Percentiles rank a stretch among this genome's conserved stretches.
Conservation (phyloP, 2,113 vertebrate genomes). For the Potamarius usumacintae region DNA sequence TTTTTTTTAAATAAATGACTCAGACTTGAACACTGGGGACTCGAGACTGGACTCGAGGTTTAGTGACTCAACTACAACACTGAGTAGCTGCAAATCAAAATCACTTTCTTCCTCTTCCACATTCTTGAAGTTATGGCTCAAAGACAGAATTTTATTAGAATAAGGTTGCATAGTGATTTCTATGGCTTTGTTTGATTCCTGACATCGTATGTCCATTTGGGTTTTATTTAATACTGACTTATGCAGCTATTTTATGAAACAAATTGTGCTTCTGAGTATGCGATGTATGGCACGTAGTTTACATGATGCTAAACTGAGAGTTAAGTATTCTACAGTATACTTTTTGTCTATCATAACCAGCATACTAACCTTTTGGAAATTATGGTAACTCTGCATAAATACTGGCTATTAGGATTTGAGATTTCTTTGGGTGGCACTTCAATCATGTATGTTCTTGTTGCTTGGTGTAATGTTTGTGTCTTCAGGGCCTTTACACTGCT, state of each 20-base stretch:
- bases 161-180: neutral
- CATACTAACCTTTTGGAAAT: neutral
- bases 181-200: neutral
- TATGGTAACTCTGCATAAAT: neutral
- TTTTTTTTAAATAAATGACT: too few species aligned
- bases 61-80: too few species aligned
- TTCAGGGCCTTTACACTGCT: slow-evolving; percentile 45
- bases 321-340: neutral
- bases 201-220: neutral
- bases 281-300: neutral
- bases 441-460: neutral
- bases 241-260: neutral
- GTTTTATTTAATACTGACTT: neutral
- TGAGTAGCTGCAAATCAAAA: too few species aligned
- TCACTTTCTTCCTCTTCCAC: neutral
- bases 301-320: neutral
- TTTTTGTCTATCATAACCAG: neutral
- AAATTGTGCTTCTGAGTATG: neutral
- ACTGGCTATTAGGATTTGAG: neutral
- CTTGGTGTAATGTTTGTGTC: neutral
- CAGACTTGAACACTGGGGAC: too few species aligned
- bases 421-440: neutral
- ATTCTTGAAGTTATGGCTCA: neutral
- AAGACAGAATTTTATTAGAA: neutral
- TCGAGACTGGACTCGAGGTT: too few species aligned